A percentile compares a stretch with the other conserved stretches of the same genome.
phyloP scores from a whole-genome alignment of 2,797 vertebrate genomes.

The Peromyscus eremicus region DNA sequence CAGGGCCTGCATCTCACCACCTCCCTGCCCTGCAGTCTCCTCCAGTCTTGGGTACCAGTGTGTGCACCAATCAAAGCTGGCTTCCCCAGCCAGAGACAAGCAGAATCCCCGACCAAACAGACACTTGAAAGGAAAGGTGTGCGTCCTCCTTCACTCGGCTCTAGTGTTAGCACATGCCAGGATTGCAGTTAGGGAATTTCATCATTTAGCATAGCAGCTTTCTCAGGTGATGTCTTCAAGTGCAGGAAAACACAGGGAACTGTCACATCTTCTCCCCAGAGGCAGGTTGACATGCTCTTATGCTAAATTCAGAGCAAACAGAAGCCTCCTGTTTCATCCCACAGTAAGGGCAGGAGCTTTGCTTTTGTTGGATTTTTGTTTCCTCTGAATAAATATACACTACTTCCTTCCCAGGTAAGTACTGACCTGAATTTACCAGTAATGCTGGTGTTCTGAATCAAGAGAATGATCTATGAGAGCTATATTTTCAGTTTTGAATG shows the following conservation, averaged over 20 bases:
- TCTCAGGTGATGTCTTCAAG: background rate
- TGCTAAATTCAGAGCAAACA: conserved; percentile 12
- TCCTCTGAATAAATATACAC: background rate
- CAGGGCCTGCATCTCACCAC: rapidly evolving
- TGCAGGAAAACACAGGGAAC: background rate
- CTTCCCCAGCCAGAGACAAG: background rate
- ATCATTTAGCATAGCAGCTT: background rate
- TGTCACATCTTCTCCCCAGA: background rate
- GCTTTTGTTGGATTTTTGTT: background rate
- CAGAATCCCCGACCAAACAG: background rate
- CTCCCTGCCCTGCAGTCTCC: background rate
- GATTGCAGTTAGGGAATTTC: no score
- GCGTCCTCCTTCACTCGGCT: no score
- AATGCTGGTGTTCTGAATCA: background rate
- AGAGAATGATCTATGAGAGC: background rate
- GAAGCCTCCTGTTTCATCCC: background rate
- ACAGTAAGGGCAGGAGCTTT: background rate
- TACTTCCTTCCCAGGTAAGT: background rate
- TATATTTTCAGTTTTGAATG: background rate
- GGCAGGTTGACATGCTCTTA: background rate
- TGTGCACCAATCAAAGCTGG: background rate
- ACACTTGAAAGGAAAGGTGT: background rate
- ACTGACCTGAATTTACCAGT: background rate
- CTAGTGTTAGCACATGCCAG: background rate
- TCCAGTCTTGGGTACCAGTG: background rate